phyloP scores from a whole-genome alignment of 1,140 invertebrate species.

The Eulimnadia texana region DNA sequence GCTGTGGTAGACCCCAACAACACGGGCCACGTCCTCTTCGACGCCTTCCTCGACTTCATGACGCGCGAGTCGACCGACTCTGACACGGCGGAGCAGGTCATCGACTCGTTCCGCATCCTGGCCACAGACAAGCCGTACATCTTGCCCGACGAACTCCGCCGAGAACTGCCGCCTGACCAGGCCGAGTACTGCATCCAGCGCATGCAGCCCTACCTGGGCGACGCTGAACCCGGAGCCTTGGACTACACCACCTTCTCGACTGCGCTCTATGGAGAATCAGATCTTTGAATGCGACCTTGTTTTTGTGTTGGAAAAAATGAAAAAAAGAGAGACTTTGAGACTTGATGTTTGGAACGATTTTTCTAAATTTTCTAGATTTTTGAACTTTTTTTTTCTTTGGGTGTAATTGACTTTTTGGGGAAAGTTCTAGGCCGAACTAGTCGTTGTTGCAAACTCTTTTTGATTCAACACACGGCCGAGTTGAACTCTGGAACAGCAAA shows the following conservation, averaged over 20 bases:
- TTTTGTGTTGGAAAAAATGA: no score
- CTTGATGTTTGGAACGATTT: background rate
- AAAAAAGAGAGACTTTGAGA: background rate
- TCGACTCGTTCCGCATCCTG: slow-evolving; percentile 98
- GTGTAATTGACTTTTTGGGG: no score
- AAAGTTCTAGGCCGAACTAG: no score
- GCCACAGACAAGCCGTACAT: slow-evolving; percentile 98
- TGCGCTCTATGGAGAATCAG: slow-evolving; percentile 93
- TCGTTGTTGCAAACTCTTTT: no score
- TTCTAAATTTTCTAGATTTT: no score
- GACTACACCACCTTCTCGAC: slow-evolving; percentile 99
- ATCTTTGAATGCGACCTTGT: slow-evolving; percentile 52
- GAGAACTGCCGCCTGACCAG: slow-evolving; percentile 95
- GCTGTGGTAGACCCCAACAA: slow-evolving; percentile 94
- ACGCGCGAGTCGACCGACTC: slow-evolving; percentile 93
- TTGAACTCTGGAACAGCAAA: no score
- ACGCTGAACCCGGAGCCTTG: slow-evolving; percentile 70
- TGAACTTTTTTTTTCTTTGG: no score
- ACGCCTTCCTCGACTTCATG: slow-evolving; percentile 99
- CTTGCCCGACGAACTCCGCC: slow-evolving; percentile 85
- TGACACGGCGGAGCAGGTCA: slow-evolving; percentile 67
- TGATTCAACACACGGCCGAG: no score
- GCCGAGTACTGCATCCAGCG: slow-evolving; percentile 98
- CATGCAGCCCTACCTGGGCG: slow-evolving; percentile 90
- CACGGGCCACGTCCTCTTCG: slow-evolving; percentile 92